A percentile compares a stretch with the other conserved stretches of the same genome.
These are phyloP conservation scores for Diaperis boleti DNA, from an alignment of 2,888 invertebrate species.

Conservation along the genomic window DNA sequence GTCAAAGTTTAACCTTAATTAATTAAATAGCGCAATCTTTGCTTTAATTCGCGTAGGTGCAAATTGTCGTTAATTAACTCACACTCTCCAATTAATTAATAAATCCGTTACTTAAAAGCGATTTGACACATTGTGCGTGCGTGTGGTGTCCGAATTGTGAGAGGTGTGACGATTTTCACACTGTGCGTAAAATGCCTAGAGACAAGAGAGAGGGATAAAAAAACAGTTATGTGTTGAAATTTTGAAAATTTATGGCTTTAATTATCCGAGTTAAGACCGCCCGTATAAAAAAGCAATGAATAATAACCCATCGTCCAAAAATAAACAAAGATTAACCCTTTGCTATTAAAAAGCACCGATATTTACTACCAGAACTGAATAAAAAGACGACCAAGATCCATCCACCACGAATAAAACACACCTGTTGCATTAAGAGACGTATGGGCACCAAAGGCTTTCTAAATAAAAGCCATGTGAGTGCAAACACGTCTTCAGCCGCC, in stretches of 20 bases:
- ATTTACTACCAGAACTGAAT: constrained; percentile 41
- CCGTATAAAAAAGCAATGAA: constrained; percentile 44
- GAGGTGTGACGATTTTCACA: constrained; percentile 28
- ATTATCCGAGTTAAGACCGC: constrained; percentile 39
- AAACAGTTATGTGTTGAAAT: constrained; percentile 48
- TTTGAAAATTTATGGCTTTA: constrained; percentile 51
- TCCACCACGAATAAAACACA: constrained; percentile 48
- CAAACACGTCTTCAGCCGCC: constrained; percentile 9
- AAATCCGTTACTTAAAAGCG: constrained; percentile 27
- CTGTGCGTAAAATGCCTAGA: constrained; percentile 1
- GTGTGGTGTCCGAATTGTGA: constrained; percentile 15
- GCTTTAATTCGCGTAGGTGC: constrained; percentile 26
- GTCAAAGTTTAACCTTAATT: constrained; percentile 2
- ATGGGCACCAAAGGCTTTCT: constrained; percentile 49
- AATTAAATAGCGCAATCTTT: constrained; percentile 8
- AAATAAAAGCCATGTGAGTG: constrained; percentile 30
- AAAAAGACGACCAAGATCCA: constrained; percentile 40
- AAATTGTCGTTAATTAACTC: constrained; percentile 25
- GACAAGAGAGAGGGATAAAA: constrained; percentile 2
- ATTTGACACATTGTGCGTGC: constrained; percentile 6
- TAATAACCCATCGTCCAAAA: constrained; percentile 46
- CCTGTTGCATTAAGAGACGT: constrained; percentile 51
- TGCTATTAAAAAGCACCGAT: constrained; percentile 44
- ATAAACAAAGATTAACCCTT: constrained; percentile 51
- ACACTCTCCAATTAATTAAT: constrained; percentile 24